These are phyloP conservation scores for Leucoraja erinaceus DNA, from an alignment of 2,113 vertebrate genomes.

Conservation along the genomic window DNA sequence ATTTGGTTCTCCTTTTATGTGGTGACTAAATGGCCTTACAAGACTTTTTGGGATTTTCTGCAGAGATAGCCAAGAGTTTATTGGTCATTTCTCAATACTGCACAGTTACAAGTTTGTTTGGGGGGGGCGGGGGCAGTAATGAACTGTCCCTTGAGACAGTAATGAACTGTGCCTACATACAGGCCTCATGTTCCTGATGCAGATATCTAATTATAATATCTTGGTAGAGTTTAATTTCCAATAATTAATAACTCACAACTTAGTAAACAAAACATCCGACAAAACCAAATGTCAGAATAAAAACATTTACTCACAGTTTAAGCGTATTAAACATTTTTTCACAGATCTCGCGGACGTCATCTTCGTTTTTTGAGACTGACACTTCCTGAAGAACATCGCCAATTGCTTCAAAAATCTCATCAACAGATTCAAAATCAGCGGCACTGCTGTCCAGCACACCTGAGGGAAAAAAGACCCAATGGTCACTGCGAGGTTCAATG, in stretches of 20 bases:
- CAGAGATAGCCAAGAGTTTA: neutral
- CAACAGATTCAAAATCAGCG: conserved; percentile 83
- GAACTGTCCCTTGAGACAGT: neutral
- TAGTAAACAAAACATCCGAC: neutral
- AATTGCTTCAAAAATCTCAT: conserved; percentile 85
- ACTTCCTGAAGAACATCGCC: conserved; percentile 84
- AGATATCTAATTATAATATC: neutral
- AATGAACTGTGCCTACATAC: neutral
- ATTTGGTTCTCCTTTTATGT: neutral
- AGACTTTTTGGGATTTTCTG: neutral
- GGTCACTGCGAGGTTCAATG: neutral
- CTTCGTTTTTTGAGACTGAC: conserved; percentile 82
- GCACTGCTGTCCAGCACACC: conserved; percentile 77
- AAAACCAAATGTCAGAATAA: neutral
- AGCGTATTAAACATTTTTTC: conserved; percentile 90
- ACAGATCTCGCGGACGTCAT: conserved; percentile 80
- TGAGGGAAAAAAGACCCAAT: conserved; percentile 47
- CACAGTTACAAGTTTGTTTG: neutral
- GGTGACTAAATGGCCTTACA: neutral
- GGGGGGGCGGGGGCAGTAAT: too few species aligned
- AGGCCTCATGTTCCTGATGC: neutral
- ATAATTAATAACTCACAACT: neutral
- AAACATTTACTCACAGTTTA: conserved; percentile 67
- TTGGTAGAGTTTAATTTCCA: neutral
- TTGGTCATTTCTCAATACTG: neutral